phyloP scores from a whole-genome alignment of 1,140 invertebrate species.

The Eurosta solidaginis region DNA sequence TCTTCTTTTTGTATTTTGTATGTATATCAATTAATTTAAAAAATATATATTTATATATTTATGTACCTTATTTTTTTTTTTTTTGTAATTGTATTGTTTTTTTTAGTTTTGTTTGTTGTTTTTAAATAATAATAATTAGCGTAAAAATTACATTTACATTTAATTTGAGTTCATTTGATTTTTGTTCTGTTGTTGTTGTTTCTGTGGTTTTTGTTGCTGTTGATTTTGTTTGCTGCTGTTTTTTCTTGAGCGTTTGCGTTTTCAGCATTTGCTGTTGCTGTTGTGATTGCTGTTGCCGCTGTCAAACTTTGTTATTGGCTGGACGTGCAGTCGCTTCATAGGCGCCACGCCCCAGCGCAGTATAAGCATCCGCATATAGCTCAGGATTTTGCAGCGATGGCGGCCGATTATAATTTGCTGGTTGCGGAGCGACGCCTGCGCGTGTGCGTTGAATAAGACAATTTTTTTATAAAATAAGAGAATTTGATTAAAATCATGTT shows the following conservation, averaged over 20 bases:
- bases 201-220: slow-evolving; percentile 32
- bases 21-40: slow-evolving; percentile 31
- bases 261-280: background rate
- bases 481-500: too few relatives aligned
- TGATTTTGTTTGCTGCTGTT: slow-evolving; percentile 46
- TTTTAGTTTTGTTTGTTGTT: slow-evolving; percentile 34
- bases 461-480: too few relatives aligned
- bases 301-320: slow-evolving; percentile 66
- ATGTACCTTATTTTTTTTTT: slow-evolving; percentile 19
- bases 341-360: slow-evolving; percentile 66
- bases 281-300: slow-evolving; percentile 45
- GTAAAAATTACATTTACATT: slow-evolving; percentile 60
- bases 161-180: slow-evolving; percentile 60
- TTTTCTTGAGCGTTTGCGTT: slow-evolving; percentile 27
- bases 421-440: slow-evolving; percentile 69
- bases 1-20: slow-evolving; percentile 46
- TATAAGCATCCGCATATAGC: slow-evolving; percentile 66
- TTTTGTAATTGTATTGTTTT: slow-evolving; percentile 31
- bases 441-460: background rate
- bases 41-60: slow-evolving; percentile 29
- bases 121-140: slow-evolving; percentile 60
- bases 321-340: slow-evolving; percentile 61
- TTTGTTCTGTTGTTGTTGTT: slow-evolving; percentile 38
- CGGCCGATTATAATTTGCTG: slow-evolving; percentile 64
- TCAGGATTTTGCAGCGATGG: slow-evolving; percentile 64